phyloP scores from a whole-genome alignment of 2,888 invertebrate species.

The Allygus modestus region DNA sequence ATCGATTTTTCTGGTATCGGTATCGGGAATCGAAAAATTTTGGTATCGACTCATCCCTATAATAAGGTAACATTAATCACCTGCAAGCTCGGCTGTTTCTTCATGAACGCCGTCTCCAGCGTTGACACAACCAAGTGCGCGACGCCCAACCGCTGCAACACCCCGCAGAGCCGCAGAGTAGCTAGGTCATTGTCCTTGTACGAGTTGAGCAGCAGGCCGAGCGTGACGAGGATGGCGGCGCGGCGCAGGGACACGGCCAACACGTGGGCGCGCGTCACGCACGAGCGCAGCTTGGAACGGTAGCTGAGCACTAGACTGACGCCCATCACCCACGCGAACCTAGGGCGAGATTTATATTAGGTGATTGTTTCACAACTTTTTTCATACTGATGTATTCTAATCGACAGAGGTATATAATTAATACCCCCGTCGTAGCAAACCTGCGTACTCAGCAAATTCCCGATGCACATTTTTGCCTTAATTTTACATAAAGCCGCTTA shows the following conservation, averaged over 20 bases:
- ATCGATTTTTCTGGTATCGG: too few species aligned
- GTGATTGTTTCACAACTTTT: too few species aligned
- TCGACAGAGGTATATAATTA: too few species aligned
- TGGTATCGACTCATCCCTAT: too few species aligned
- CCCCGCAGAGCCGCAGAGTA: constrained; percentile 85
- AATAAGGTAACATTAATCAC: too few species aligned
- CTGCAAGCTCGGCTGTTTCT: constrained; percentile 65
- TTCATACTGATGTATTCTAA: too few species aligned
- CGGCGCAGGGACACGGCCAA: constrained; percentile 77
- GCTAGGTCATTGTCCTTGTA: constrained; percentile 70
- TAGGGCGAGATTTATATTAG: constrained; percentile 70
- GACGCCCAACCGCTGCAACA: constrained; percentile 89
- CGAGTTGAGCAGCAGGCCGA: constrained; percentile 82
- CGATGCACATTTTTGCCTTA: too few species aligned
- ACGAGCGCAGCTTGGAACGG: constrained; percentile 82
- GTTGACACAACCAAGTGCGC: constrained; percentile 86
- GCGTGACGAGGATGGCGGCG: constrained; percentile 79
- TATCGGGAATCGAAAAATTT: too few species aligned
- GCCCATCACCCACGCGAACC: constrained; percentile 95
- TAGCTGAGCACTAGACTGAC: constrained; percentile 86
- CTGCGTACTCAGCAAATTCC: too few species aligned
- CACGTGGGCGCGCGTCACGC: constrained; percentile 78
- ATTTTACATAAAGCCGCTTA: too few species aligned
- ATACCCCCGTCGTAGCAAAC: too few species aligned
- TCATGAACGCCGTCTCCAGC: constrained; percentile 79